Evolutionary conservation across 2,113 vertebrate genomes (phyloP).

Genomic region (Mixornis gularis): DNA sequence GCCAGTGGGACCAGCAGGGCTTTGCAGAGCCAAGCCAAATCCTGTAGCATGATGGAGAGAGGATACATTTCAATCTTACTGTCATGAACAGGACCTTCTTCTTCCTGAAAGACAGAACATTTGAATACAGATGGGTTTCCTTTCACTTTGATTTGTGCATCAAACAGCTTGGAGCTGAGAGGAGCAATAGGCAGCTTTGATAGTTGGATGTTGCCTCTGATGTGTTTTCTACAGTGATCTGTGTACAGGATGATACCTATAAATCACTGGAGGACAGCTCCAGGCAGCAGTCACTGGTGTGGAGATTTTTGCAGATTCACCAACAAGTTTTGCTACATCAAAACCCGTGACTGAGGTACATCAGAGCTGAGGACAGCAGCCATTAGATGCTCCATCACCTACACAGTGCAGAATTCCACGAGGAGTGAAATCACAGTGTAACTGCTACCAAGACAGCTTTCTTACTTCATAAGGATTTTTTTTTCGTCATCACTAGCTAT

Average conservation of each 20-base stretch:
- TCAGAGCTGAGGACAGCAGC: background rate
- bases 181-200: background rate
- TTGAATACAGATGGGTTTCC: background rate
- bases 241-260: background rate
- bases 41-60: background rate
- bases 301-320: background rate
- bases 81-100: background rate
- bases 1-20: background rate
- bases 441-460: background rate
- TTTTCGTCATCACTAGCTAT: background rate
- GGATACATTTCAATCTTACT: background rate
- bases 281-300: background rate
- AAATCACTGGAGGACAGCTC: background rate
- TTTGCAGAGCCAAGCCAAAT: background rate
- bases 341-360: background rate
- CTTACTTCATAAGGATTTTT: background rate
- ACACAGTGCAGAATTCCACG: background rate
- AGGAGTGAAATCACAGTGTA: background rate
- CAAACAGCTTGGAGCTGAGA: background rate
- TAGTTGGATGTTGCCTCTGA: background rate
- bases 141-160: background rate
- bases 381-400: background rate
- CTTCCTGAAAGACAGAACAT: background rate
- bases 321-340: background rate
- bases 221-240: rapidly evolving